Conservation (phyloP, 37 sponge, comb jelly and placozoan genomes). For the Bolinopsis microptera region DNA sequence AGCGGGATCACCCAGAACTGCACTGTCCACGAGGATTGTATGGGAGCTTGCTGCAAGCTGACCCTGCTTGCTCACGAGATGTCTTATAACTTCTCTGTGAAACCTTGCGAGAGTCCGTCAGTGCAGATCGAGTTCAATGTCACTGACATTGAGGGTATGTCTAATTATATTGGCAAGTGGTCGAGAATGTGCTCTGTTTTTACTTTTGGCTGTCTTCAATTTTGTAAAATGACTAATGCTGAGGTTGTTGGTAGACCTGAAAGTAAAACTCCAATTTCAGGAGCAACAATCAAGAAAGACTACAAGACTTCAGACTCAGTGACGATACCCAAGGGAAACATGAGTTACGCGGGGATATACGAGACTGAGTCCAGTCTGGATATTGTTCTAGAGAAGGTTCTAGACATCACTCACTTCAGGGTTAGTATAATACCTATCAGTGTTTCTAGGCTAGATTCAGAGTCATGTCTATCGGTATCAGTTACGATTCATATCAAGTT, state of each 20-base stretch:
- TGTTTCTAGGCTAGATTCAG: too few relatives aligned
- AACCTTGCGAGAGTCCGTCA: not conserved
- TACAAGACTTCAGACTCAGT: not conserved
- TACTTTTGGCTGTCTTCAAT: not conserved
- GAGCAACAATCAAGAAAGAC: not conserved
- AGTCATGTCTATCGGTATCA: too few relatives aligned
- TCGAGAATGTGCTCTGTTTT: too few relatives aligned
- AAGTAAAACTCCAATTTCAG: too few relatives aligned
- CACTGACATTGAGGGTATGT: not conserved
- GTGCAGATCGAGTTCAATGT: constrained; percentile 39
- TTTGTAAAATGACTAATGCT: not conserved
- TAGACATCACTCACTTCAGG: constrained; percentile 46
- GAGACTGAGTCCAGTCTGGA: constrained; percentile 9
- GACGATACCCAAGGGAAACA: not conserved
- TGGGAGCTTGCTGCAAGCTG: constrained; percentile 2
- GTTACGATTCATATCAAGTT: too few relatives aligned
- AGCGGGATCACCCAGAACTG: constrained; percentile 18
- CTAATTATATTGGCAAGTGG: too few relatives aligned
- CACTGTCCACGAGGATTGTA: constrained; percentile 35
- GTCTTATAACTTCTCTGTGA: constrained; percentile 56
- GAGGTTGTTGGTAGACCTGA: too few relatives aligned
- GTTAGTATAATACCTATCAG: constrained; percentile 30
- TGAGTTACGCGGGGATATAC: constrained; percentile 13
- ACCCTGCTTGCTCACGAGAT: constrained; percentile 23
- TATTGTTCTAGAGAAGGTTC: not conserved